These are phyloP conservation scores for Tragelaphus imberbis DNA, from an alignment of 2,113 vertebrate genomes.

Conservation along the genomic window DNA sequence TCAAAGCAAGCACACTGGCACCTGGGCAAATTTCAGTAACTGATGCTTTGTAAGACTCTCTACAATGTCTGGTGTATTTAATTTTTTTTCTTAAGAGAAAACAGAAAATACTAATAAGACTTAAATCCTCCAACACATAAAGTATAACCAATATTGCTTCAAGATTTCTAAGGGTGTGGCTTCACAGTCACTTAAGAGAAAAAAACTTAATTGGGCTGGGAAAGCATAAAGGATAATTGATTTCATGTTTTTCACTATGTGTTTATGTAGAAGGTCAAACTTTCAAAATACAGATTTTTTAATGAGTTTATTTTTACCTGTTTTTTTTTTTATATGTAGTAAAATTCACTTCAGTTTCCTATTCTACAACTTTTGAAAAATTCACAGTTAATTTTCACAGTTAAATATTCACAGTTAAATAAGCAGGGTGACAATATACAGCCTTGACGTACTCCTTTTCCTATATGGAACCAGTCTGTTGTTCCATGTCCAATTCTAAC, in stretches of 20 bases:
- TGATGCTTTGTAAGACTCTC: not conserved
- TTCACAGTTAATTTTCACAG: not conserved
- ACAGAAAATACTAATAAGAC: not conserved
- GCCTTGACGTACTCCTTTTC: too few relatives aligned
- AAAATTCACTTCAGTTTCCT: not conserved
- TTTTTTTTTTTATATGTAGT: not conserved
- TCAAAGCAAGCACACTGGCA: not conserved
- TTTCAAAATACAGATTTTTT: not conserved
- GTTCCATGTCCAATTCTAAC: too few relatives aligned
- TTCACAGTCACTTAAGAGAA: not conserved
- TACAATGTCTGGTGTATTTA: not conserved
- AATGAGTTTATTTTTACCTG: not conserved
- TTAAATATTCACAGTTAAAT: too few relatives aligned
- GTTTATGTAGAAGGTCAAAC: not conserved
- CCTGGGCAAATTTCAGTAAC: not conserved
- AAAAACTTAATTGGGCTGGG: not conserved
- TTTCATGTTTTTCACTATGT: not conserved
- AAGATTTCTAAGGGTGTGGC: not conserved
- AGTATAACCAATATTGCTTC: slow-evolving; percentile 13
- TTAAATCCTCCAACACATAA: not conserved
- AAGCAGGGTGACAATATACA: too few relatives aligned
- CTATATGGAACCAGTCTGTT: too few relatives aligned
- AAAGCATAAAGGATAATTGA: not conserved
- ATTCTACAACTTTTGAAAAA: not conserved
- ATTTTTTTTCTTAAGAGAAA: not conserved